These are phyloP conservation scores for Drosophila azteca DNA, from an alignment of 1,140 invertebrate genomes.

Conservation along the genomic window DNA sequence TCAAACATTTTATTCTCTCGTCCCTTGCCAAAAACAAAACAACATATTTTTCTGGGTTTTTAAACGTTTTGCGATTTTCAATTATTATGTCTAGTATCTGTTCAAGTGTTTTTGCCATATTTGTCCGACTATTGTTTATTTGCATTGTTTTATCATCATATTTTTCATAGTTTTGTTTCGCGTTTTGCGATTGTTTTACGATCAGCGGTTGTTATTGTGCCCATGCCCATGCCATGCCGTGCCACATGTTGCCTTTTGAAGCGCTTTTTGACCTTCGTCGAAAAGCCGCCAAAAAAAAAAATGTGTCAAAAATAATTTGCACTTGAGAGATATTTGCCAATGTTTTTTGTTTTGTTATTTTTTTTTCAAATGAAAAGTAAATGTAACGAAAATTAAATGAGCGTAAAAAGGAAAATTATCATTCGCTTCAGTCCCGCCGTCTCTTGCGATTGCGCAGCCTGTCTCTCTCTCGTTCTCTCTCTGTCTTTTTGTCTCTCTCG, in stretches of 20 bases:
- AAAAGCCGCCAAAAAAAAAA: slow-evolving; percentile 22
- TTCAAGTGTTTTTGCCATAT: slow-evolving; percentile 63
- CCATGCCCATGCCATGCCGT: background rate
- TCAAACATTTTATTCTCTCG: slow-evolving; percentile 17
- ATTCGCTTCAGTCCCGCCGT: slow-evolving; percentile 7
- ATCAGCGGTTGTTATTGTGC: slow-evolving; percentile 38
- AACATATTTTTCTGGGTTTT: slow-evolving; percentile 5
- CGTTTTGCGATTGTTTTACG: slow-evolving; percentile 41
- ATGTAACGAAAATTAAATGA: slow-evolving; percentile 21
- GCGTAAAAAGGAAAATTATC: slow-evolving; percentile 15
- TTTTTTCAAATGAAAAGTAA: background rate
- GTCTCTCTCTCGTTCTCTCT: slow-evolving; percentile 6
- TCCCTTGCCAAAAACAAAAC: slow-evolving; percentile 16
- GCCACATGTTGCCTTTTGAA: slow-evolving; percentile 9
- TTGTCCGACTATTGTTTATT: slow-evolving; percentile 36
- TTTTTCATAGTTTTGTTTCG: slow-evolving; percentile 36
- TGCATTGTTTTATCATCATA: slow-evolving; percentile 65
- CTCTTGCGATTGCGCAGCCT: slow-evolving; percentile 44
- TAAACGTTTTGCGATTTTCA: slow-evolving; percentile 13
- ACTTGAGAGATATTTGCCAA: slow-evolving; percentile 27
- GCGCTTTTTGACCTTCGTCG: slow-evolving; percentile 27
- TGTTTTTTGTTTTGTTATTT: background rate
- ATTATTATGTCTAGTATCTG: slow-evolving; percentile 56
- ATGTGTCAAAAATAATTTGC: slow-evolving; percentile 33
- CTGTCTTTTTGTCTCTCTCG: background rate